phyloP scores from a whole-genome alignment of 2,888 invertebrate species.

The Alviniconcha strummeri region DNA sequence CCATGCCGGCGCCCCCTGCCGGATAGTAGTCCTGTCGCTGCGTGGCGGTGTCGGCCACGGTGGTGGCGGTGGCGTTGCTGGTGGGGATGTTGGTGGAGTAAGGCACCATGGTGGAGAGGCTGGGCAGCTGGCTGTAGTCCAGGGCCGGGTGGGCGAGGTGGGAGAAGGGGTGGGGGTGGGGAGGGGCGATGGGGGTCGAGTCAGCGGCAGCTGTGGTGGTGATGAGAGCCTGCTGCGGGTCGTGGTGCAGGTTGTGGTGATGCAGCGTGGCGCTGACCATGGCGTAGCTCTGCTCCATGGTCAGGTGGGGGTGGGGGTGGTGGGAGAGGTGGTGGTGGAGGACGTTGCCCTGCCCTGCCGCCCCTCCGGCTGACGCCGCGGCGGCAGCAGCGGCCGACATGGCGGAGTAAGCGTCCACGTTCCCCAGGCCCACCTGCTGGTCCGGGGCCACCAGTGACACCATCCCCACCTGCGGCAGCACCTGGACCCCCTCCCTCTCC shows the following conservation, averaged over 20 bases:
- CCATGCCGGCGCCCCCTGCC: background rate
- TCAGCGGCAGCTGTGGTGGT: background rate
- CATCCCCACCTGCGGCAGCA: constrained; percentile 24
- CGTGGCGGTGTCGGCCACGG: background rate
- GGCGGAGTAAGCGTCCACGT: constrained; percentile 6
- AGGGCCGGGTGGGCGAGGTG: constrained; percentile 30
- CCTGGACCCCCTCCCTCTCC: constrained; percentile 11
- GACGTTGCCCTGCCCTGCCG: constrained; percentile 19
- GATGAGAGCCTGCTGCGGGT: constrained; percentile 19
- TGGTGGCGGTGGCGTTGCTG: background rate
- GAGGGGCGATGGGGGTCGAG: background rate
- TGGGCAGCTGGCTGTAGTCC: constrained; percentile 29
- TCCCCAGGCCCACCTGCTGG: constrained; percentile 5
- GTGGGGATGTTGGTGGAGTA: constrained; percentile 6
- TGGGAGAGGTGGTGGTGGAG: constrained; percentile 23
- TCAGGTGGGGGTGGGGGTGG: constrained; percentile 30
- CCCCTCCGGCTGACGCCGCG: constrained; percentile 14
- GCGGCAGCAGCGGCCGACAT: constrained; percentile 28
- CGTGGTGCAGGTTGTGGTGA: constrained; percentile 34
- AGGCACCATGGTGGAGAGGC: constrained; percentile 18
- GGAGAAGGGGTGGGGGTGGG: constrained; percentile 16
- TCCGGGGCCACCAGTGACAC: constrained; percentile 4
- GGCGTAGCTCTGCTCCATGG: constrained; percentile 31
- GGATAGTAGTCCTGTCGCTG: constrained; percentile 30
- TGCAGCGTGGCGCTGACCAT: constrained; percentile 32